phyloP scores from a whole-genome alignment of 1,140 invertebrate species.

The Sarcophaga bullata region DNA sequence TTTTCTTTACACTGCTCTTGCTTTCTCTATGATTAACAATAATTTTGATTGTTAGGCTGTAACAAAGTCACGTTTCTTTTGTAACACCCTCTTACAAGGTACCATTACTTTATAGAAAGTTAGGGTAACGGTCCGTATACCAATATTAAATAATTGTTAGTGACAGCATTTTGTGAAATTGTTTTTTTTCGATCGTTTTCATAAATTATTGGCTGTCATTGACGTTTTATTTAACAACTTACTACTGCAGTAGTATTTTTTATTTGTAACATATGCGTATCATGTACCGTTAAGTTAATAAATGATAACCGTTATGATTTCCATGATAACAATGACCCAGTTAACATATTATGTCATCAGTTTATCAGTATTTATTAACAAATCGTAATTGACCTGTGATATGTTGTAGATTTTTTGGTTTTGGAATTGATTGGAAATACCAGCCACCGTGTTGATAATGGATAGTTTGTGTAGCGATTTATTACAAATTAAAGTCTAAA shows the following conservation, averaged over 20 bases:
- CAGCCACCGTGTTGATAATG: background rate
- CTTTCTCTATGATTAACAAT: background rate
- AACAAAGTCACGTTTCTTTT: background rate
- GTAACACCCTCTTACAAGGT: background rate
- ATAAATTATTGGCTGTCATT: background rate
- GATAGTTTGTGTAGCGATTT: background rate
- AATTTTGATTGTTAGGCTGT: background rate
- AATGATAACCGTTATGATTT: conserved; percentile 19
- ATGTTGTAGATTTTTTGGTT: background rate
- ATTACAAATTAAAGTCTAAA: background rate
- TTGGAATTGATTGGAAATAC: background rate
- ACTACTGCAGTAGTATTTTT: background rate
- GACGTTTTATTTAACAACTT: background rate
- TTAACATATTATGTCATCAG: background rate
- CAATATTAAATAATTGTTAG: background rate
- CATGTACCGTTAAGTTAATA: conserved; percentile 11
- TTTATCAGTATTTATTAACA: conserved; percentile 3
- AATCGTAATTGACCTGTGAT: background rate
- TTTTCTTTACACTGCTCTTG: too few relatives aligned
- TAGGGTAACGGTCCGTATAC: background rate
- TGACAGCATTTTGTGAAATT: conserved; percentile 14
- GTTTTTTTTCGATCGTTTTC: background rate
- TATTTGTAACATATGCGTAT: background rate
- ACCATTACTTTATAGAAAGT: background rate
- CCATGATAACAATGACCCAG: background rate